Conservation (phyloP, 2,797 vertebrate genomes). For the Yasuhikotakia modesta region DNA sequence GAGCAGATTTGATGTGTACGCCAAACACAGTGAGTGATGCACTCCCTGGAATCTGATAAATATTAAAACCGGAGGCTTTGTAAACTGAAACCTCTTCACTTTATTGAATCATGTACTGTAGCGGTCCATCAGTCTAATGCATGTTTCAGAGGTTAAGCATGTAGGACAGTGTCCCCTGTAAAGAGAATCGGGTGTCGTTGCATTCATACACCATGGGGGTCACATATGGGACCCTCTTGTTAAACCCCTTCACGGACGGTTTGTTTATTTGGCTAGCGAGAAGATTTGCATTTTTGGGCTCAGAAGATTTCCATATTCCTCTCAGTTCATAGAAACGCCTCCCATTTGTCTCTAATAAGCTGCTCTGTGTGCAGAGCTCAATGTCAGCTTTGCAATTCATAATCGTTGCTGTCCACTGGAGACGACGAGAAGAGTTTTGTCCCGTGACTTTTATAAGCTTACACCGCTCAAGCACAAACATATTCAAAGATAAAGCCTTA, state of each 20-base stretch:
- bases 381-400: constrained; percentile 42
- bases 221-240: constrained; percentile 32
- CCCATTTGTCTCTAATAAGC: constrained; percentile 44
- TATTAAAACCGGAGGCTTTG: not conserved
- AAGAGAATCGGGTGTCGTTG: constrained; percentile 18
- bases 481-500: constrained; percentile 17
- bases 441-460: constrained; percentile 35
- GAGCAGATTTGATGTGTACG: not conserved
- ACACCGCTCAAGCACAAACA: not conserved
- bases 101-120: constrained; percentile 12
- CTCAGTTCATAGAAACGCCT: constrained; percentile 36
- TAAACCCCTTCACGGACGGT: constrained; percentile 34
- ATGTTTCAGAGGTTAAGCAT: constrained; percentile 16
- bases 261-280: constrained; percentile 38
- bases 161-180: not conserved
- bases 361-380: not conserved
- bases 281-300: constrained; percentile 51
- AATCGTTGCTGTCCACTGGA: constrained; percentile 34
- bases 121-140: constrained; percentile 23
- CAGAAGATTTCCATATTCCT: constrained; percentile 46
- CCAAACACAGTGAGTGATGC: not conserved
- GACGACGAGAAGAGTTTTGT: constrained; percentile 35
- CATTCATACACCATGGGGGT: constrained; percentile 42
- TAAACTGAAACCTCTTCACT: constrained; percentile 29
- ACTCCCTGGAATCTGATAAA: constrained; percentile 5